Base-by-base conservation (phyloP, 2,888 invertebrate species). In the Abrostola tripartita region DNA sequence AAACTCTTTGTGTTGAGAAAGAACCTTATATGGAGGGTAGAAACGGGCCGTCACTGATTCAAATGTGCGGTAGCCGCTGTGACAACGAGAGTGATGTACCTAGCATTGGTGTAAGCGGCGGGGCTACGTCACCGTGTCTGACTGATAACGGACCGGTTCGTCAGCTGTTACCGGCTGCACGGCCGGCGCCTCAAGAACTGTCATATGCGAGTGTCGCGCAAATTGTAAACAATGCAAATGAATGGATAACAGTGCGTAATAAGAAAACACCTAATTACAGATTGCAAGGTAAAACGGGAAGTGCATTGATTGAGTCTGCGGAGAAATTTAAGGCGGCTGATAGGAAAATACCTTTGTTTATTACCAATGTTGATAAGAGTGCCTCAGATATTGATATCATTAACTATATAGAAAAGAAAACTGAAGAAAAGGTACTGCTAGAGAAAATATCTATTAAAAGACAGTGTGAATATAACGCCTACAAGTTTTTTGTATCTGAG, bases 401-500 rank as follows among this genome's bases (percentile, higher is more conserved):
- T 11, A 14, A 41, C 6, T 51, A 61, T 37, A 42, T 61, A 36
- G 10, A 55, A 12, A 42, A 40, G 9, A 61, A 42, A 42, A 61
- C 55, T 36, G 10, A 50, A 10, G 61, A 61, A 40, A 49, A 24
- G 9, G 50, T 61, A 6, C 12, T 10, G 10, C 36, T 61, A 7
- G 51, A 51, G 35, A 51, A 49, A 56, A 56, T 56, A 9, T n/a
- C 11, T 11, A 49, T 56, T 11, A 56, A 56, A 38, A 9, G 40
- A 14, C 35, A 54, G 14, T 37, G 37, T 37, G 62, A 67, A 8
- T 76, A 75, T 52, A 58, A 71, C 49, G 52, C 76, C 0, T 79
- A 65, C 62, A 79, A 78, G 54, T 51, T 81, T 10, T 74, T 61
- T 50, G 70, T 81, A 41, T 66, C 38, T 40, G 38, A 40, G 36